Percentiles rank a stretch among this genome's conserved stretches.
Evolutionary conservation across 2,888 invertebrate species (phyloP).

Genomic region (Drosophila acutilabella): DNA sequence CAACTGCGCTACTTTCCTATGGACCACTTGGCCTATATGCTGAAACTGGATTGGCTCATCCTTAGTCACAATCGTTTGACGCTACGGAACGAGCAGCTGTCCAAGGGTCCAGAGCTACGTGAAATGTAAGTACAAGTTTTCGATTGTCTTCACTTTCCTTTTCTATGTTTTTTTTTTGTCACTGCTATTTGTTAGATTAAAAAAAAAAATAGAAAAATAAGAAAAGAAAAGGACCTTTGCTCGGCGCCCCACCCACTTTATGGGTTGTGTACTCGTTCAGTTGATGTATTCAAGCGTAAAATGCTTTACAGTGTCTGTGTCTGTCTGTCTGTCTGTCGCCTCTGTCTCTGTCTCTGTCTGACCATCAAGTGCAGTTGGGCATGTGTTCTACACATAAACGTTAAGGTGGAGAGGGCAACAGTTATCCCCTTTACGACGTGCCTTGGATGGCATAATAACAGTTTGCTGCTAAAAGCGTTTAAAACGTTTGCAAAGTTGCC

Average conservation of each 20-base stretch:
- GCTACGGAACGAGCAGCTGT: conserved; percentile 85
- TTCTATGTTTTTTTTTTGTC: conserved; percentile 2
- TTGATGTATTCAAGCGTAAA: conserved; percentile 74
- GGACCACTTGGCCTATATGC: conserved; percentile 84
- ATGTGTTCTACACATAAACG: conserved; percentile 37
- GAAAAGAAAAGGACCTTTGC: conserved; percentile 17
- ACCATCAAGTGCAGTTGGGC: conserved; percentile 58
- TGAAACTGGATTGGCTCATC: conserved; percentile 85
- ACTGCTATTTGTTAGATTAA: conserved; percentile 69
- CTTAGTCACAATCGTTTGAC: conserved; percentile 86
- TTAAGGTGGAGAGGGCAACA: conserved; percentile 20
- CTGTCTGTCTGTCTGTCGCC: conserved; percentile 39
- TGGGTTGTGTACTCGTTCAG: conserved; percentile 48
- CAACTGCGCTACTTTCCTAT: conserved; percentile 85
- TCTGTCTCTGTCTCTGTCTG: conserved; percentile 20
- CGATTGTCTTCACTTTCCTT: not conserved
- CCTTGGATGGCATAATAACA: conserved; percentile 56
- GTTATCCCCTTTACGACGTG: conserved; percentile 47
- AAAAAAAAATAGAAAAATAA: conserved; percentile 52
- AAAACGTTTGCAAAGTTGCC: conserved; percentile 37
- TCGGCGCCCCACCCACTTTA: conserved; percentile 25
- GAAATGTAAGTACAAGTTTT: conserved; percentile 85
- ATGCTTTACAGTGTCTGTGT: conserved; percentile 69
- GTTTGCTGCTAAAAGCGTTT: conserved; percentile 28
- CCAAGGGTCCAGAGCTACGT: conserved; percentile 84